phyloP scores from a whole-genome alignment of 1,140 invertebrate genomes.

The Magallana angulata region DNA sequence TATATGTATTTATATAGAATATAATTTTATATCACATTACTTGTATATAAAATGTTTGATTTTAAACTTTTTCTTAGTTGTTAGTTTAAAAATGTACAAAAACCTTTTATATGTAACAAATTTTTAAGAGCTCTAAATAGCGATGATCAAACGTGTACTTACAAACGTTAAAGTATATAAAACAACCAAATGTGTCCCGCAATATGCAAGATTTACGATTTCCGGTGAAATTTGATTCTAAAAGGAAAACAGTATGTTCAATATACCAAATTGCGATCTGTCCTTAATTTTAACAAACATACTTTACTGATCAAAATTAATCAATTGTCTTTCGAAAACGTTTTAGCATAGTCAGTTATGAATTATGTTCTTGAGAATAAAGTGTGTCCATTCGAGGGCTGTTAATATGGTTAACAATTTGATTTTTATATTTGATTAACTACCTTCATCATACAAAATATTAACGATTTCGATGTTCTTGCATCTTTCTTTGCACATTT shows the following conservation, averaged over 20 bases:
- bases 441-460: neutral
- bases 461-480: neutral
- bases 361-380: neutral
- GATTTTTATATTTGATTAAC: too few relatives aligned
- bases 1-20: too few relatives aligned
- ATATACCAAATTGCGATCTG: too few relatives aligned
- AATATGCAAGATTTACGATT: neutral
- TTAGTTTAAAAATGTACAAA: neutral
- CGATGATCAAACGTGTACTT: neutral
- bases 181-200: neutral
- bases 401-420: too few relatives aligned
- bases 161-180: neutral
- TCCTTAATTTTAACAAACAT: neutral
- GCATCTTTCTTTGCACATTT: neutral
- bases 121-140: neutral
- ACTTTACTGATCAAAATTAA: neutral
- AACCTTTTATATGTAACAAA: neutral
- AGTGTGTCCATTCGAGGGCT: neutral
- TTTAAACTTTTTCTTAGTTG: neutral
- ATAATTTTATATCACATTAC: neutral
- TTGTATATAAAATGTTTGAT: neutral
- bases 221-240: too few relatives aligned
- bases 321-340: neutral
- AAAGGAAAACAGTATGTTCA: too few relatives aligned
- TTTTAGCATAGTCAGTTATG: neutral